Percentiles rank a stretch among this genome's conserved stretches.
These are phyloP conservation scores for Drosophila ambigua DNA, from an alignment of 1,140 invertebrate genomes.

Conservation along the genomic window DNA sequence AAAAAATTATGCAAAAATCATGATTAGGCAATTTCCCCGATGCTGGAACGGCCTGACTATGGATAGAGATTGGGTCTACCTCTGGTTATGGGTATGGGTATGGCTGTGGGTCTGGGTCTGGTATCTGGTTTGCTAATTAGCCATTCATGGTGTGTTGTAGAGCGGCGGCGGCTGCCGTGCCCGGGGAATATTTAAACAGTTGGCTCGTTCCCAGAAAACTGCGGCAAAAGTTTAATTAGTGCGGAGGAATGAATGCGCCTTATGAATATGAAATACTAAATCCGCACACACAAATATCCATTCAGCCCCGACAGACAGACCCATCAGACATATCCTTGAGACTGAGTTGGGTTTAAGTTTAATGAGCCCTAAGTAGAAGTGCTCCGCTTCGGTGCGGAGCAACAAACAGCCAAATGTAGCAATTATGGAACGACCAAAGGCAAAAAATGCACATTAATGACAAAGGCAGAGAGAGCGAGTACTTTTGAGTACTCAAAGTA, in stretches of 20 bases:
- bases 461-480: conserved; percentile 31
- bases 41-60: conserved; percentile 10
- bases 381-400: conserved; percentile 21
- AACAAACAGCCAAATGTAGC: conserved; percentile 54
- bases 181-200: conserved; percentile 49
- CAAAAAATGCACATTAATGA: conserved; percentile 58
- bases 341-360: conserved; percentile 26
- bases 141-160: conserved; percentile 51
- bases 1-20: conserved; percentile 78
- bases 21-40: conserved; percentile 69
- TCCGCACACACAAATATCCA: conserved; percentile 32
- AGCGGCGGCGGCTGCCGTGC: conserved; percentile 13
- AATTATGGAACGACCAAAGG: conserved; percentile 53
- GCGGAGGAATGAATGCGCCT: conserved; percentile 35
- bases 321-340: conserved; percentile 42
- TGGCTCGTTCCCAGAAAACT: conserved; percentile 39
- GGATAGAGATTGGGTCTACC: conserved; percentile 10
- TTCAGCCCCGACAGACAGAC: conserved; percentile 19
- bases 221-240: conserved; percentile 51
- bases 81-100: conserved; percentile 3
- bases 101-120: conserved; percentile 19
- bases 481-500: conserved; percentile 20
- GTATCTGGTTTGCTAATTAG: conserved; percentile 60
- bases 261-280: conserved; percentile 45
- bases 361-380: conserved; percentile 42